phyloP scores from a whole-genome alignment of 2,797 vertebrate species.

The Peromyscus eremicus region DNA sequence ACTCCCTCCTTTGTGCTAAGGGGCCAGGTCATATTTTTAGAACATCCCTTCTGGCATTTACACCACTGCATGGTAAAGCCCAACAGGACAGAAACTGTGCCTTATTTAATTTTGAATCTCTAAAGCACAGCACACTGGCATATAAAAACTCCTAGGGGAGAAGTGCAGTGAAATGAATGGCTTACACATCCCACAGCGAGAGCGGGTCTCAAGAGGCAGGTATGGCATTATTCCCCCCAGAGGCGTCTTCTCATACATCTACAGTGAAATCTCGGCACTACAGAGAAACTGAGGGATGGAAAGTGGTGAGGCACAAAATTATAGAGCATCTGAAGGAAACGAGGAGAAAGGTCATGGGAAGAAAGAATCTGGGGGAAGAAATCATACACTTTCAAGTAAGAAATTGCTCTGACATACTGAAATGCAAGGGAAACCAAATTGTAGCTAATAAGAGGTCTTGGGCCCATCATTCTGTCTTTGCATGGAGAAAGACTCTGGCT shows the following conservation, averaged over 20 bases:
- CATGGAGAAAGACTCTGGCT: neutral
- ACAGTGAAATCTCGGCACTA: neutral
- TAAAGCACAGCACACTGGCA: neutral
- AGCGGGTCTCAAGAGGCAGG: slow-evolving; percentile 30
- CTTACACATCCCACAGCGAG: neutral
- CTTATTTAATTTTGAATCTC: slow-evolving; percentile 54
- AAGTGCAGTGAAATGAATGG: neutral
- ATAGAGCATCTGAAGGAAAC: slow-evolving; percentile 23
- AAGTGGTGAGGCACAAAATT: neutral
- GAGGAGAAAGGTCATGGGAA: neutral
- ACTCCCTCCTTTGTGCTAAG: neutral
- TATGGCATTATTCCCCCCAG: slow-evolving; percentile 10
- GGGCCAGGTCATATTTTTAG: neutral
- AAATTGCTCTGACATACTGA: slow-evolving; percentile 59
- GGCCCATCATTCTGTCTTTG: slow-evolving; percentile 19
- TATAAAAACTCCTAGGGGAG: neutral
- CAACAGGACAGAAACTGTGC: slow-evolving; percentile 25
- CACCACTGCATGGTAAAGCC: slow-evolving; percentile 22
- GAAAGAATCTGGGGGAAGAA: neutral
- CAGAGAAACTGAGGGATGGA: neutral
- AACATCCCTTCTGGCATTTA: neutral
- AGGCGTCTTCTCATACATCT: neutral
- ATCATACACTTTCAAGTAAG: slow-evolving; percentile 46
- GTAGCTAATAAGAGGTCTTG: slow-evolving; percentile 21
- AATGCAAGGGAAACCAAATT: slow-evolving; percentile 53